Conservation (phyloP, 2,797 vertebrate species). For the Decapterus maruadsi region DNA sequence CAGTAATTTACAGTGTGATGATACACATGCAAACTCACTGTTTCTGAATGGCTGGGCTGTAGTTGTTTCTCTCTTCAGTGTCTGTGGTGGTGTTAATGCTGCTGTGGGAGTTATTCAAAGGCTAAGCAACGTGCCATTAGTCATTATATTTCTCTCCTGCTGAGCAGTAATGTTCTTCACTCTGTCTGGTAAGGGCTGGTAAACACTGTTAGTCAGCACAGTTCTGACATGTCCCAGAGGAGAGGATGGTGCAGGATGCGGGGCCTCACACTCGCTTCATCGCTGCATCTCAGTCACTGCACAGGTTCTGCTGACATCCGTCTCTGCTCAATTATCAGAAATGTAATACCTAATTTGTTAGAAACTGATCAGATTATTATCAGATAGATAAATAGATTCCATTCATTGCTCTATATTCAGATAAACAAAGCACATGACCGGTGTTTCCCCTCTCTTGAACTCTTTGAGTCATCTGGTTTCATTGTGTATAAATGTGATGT, state of each 20-base stretch:
- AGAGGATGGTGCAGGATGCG: slow-evolving; percentile 22
- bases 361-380: slow-evolving; percentile 8
- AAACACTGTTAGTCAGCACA: slow-evolving; percentile 59
- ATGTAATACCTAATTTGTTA: not conserved
- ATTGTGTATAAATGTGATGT: not conserved
- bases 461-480: not conserved
- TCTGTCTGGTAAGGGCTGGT: slow-evolving; percentile 29
- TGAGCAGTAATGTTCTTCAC: slow-evolving; percentile 25
- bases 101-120: slow-evolving; percentile 24
- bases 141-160: slow-evolving; percentile 39
- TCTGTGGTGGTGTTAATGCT: not conserved
- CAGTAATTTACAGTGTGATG: not conserved
- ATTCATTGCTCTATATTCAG: too few species aligned
- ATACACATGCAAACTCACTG: not conserved
- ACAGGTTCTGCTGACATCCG: slow-evolving; percentile 19
- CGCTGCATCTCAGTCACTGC: slow-evolving; percentile 40
- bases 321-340: slow-evolving; percentile 6
- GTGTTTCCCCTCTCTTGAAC: not conserved
- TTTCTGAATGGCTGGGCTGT: slow-evolving; percentile 5
- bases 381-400: too few species aligned
- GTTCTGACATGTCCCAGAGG: slow-evolving; percentile 50
- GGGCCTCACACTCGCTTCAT: slow-evolving; percentile 26
- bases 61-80: not conserved
- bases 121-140: slow-evolving; percentile 27
- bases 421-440: not conserved